Evolutionary conservation across 2,888 invertebrate species (phyloP).

Genomic region (Euproctis similis): DNA sequence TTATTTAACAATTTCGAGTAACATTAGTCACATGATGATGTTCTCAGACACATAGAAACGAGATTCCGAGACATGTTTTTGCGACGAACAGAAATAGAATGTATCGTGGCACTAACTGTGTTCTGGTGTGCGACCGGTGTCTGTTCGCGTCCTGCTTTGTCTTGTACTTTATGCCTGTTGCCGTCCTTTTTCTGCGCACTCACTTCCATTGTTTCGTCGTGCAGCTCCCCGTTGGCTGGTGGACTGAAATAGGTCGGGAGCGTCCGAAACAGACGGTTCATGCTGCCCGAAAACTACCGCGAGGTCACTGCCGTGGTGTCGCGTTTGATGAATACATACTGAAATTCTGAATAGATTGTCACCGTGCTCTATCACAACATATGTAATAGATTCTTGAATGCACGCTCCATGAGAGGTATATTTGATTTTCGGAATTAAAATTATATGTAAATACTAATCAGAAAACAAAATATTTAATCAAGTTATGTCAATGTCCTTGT

Average conservation of each 20-base stretch:
- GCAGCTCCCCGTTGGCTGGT: conserved; percentile 57
- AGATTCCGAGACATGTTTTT: conserved; percentile 75
- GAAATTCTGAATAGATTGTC: conserved; percentile 23
- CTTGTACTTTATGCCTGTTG: conserved; percentile 47
- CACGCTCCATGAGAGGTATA: no score
- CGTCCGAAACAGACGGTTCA: conserved; percentile 67
- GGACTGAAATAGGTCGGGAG: conserved; percentile 73
- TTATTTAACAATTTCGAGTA: no score
- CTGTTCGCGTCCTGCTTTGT: conserved; percentile 51
- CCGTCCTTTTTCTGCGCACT: conserved; percentile 58
- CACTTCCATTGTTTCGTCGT: conserved; percentile 70
- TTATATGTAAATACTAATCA: no score
- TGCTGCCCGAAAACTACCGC: conserved; percentile 63
- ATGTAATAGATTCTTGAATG: no score
- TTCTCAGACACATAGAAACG: conserved; percentile 71
- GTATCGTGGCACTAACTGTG: conserved; percentile 67
- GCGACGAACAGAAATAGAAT: conserved; percentile 72
- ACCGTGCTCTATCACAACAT: conserved; percentile 22
- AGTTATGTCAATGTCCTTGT: no score
- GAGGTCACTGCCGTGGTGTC: conserved; percentile 69
- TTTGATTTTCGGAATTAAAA: no score
- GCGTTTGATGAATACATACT: conserved; percentile 31
- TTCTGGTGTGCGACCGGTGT: conserved; percentile 62
- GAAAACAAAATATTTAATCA: no score
- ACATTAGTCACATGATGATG: conserved; percentile 73